phyloP scores from a whole-genome alignment of 2,888 invertebrate genomes.

The Falcaria lacertinaria region DNA sequence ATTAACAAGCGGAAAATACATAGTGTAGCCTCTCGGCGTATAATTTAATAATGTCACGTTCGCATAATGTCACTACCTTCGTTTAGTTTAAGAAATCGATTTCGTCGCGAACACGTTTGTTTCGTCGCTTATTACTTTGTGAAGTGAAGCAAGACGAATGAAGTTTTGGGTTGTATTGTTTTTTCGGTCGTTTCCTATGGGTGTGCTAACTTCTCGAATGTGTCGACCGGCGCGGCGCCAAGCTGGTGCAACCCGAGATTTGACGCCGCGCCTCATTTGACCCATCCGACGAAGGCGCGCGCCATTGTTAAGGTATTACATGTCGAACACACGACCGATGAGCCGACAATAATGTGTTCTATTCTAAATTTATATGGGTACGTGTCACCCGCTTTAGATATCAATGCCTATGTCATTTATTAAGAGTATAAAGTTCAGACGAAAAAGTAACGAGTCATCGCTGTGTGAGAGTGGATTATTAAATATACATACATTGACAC shows the following conservation, averaged over 20 bases:
- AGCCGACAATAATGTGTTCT: conserved; percentile 40
- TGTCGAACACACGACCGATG: conserved; percentile 52
- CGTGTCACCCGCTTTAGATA: conserved; percentile 40
- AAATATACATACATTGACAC: not conserved
- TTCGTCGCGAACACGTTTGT: conserved; percentile 43
- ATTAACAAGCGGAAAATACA: too few relatives aligned
- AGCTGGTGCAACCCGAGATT: conserved; percentile 69
- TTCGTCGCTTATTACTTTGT: conserved; percentile 60
- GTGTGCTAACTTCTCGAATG: conserved; percentile 63
- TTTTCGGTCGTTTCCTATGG: conserved; percentile 48
- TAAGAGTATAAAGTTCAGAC: conserved; percentile 23
- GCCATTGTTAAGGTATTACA: conserved; percentile 62
- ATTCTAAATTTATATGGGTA: conserved; percentile 39
- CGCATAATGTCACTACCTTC: conserved; percentile 1
- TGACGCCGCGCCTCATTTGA: conserved; percentile 72
- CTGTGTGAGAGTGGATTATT: too few relatives aligned
- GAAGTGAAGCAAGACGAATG: conserved; percentile 57
- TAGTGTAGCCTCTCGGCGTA: too few relatives aligned
- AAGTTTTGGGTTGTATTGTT: conserved; percentile 54
- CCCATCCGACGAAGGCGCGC: conserved; percentile 55
- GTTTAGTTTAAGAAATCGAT: conserved; percentile 27
- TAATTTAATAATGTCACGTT: too few relatives aligned
- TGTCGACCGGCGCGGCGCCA: conserved; percentile 64
- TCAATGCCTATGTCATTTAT: too few relatives aligned
- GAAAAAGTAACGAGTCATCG: not conserved